Evolutionary conservation across 92 coral and sea anemone genomes (phyloP).

Genomic region (Epizoanthus fatuus): DNA sequence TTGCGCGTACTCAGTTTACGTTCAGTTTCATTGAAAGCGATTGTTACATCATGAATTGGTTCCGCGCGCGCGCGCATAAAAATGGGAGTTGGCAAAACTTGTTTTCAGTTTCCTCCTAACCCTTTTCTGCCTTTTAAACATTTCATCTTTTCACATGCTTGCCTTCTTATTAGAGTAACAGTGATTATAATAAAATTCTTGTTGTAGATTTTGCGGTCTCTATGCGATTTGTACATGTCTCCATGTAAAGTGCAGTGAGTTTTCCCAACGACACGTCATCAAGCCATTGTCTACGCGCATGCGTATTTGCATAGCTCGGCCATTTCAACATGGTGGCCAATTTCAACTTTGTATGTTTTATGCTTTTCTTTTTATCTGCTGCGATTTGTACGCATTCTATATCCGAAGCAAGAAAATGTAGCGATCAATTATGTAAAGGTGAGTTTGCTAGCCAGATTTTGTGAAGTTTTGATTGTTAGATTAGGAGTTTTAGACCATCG

Average conservation of each 20-base stretch:
- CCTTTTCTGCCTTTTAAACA: no score
- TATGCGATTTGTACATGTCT: not conserved
- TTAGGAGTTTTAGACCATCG: conserved; percentile 4
- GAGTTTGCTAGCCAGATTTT: not conserved
- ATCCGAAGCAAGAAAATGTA: conserved; percentile 39
- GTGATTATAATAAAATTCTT: conserved; percentile 3
- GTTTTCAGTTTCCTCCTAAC: no score
- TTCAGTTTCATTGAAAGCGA: no score
- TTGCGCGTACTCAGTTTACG: no score
- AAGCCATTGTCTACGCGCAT: conserved; percentile 20
- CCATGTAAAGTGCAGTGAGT: not conserved
- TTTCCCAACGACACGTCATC: conserved; percentile 44
- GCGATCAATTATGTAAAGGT: conserved; percentile 47
- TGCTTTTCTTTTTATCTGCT: conserved; percentile 48
- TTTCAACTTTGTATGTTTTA: conserved; percentile 40
- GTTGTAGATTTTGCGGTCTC: conserved; percentile 33
- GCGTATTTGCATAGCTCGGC: not conserved
- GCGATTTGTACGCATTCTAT: conserved; percentile 50
- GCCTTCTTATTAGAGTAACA: no score
- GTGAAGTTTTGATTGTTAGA: not conserved
- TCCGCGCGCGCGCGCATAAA: no score
- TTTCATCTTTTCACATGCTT: no score
- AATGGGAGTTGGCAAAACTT: no score
- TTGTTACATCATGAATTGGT: no score
- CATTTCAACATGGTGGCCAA: conserved; percentile 43